Evolutionary conservation across 1,140 invertebrate genomes (phyloP).

Genomic region (Saccostrea echinata): DNA sequence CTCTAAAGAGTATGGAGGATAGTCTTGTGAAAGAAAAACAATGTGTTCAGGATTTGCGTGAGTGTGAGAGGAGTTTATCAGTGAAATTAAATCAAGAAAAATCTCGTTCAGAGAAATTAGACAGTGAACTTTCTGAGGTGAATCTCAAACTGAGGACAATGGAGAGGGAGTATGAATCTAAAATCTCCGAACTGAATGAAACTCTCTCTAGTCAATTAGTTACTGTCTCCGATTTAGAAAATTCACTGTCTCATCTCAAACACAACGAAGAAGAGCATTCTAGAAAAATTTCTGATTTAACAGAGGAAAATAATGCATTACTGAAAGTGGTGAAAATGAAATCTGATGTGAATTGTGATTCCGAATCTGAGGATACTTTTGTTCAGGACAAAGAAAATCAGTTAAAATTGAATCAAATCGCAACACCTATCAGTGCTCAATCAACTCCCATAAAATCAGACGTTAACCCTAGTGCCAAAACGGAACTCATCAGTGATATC

Average conservation of each 20-base stretch:
- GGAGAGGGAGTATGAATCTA: slow-evolving; percentile 60
- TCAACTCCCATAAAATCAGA: slow-evolving; percentile 15
- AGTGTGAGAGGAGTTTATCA: slow-evolving; percentile 60
- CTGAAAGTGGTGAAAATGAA: slow-evolving; percentile 54
- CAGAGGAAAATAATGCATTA: slow-evolving; percentile 50
- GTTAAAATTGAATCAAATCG: not conserved
- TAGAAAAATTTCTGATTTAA: slow-evolving; percentile 12
- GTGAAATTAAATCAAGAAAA: slow-evolving; percentile 6
- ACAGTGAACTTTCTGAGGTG: not conserved
- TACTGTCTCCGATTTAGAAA: slow-evolving; percentile 5
- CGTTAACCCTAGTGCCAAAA: not conserved
- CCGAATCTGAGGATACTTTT: slow-evolving; percentile 7
- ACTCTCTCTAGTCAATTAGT: slow-evolving; percentile 52
- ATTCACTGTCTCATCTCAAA: slow-evolving; percentile 26
- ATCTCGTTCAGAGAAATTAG: not conserved
- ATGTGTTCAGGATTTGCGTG: slow-evolving; percentile 58
- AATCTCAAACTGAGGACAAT: slow-evolving; percentile 38
- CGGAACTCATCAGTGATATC: slow-evolving; percentile 29
- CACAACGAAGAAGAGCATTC: slow-evolving; percentile 52
- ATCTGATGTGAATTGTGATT: not conserved
- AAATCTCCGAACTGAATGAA: slow-evolving; percentile 55
- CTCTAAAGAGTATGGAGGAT: not conserved
- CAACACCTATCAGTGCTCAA: slow-evolving; percentile 32
- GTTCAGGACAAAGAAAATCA: not conserved
- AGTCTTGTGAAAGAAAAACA: slow-evolving; percentile 35